Percentiles rank a stretch among this genome's conserved stretches.
These are phyloP conservation scores for Epinotia brunnichana DNA, from an alignment of 2,888 invertebrate genomes.

Conservation along the genomic window DNA sequence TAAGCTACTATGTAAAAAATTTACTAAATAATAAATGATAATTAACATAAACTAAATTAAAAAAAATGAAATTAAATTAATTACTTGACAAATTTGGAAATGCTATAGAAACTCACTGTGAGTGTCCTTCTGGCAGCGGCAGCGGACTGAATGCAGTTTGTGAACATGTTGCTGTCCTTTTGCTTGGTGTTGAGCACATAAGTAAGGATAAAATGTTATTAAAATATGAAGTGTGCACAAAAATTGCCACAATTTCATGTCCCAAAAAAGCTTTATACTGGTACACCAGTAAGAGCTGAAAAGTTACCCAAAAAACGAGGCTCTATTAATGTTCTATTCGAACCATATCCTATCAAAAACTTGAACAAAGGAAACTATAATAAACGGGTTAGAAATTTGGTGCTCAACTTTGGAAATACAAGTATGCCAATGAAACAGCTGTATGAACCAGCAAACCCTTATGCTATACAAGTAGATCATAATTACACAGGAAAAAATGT, in stretches of 20 bases:
- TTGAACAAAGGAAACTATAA: conserved; percentile 13
- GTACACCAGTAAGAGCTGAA: conserved; percentile 29
- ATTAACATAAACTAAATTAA: too few species aligned
- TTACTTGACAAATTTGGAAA: conserved; percentile 20
- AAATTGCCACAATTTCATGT: conserved; percentile 26
- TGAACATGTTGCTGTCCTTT: conserved; percentile 30
- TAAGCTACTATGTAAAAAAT: too few species aligned
- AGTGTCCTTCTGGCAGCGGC: conserved; percentile 10
- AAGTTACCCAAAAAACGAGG: conserved; percentile 16
- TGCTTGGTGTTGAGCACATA: conserved; percentile 11
- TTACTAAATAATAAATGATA: too few species aligned
- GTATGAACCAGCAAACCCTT: conserved; percentile 39
- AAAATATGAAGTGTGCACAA: conserved; percentile 17
- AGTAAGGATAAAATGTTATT: not conserved
- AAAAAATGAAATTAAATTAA: too few species aligned
- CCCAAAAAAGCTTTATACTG: conserved; percentile 10
- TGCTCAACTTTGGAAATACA: conserved; percentile 15
- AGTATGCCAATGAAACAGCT: conserved; percentile 36
- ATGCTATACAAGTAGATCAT: conserved; percentile 36
- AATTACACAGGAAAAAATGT: conserved; percentile 14
- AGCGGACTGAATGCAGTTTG: conserved; percentile 19
- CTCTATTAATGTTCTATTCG: conserved; percentile 9
- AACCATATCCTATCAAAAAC: not conserved
- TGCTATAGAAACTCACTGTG: conserved; percentile 28
- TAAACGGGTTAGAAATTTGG: conserved; percentile 15